Evolutionary conservation across 1,140 invertebrate species (phyloP).

Genomic region (Phymorhynchus buccinoides): DNA sequence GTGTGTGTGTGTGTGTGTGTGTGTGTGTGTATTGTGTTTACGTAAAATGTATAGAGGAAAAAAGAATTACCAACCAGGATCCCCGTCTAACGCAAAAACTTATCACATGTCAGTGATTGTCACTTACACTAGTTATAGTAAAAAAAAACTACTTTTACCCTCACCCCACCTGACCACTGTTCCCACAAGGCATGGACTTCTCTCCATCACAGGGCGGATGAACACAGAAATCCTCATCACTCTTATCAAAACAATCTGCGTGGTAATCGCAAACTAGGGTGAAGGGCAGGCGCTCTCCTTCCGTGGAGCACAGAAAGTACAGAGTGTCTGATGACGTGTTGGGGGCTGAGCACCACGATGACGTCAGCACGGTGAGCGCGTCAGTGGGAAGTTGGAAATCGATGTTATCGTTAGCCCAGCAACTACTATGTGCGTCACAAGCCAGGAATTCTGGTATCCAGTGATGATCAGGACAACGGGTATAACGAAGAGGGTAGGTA

Average conservation of each 20-base stretch:
- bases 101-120: too few relatives aligned
- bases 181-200: not conserved
- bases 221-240: constrained; percentile 20
- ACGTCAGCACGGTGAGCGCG: not conserved
- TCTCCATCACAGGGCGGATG: not conserved
- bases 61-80: too few relatives aligned
- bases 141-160: too few relatives aligned
- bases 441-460: not conserved
- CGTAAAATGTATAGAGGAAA: too few relatives aligned
- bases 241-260: not conserved
- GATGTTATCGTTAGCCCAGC: not conserved
- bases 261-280: not conserved
- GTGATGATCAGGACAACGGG: not conserved
- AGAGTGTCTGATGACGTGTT: not conserved
- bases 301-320: not conserved
- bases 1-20: too few relatives aligned
- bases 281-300: not conserved
- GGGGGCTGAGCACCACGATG: not conserved
- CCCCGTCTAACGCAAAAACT: too few relatives aligned
- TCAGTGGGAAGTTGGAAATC: not conserved
- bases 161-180: not conserved
- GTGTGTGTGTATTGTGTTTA: too few relatives aligned
- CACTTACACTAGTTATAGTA: too few relatives aligned
- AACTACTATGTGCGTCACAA: not conserved
- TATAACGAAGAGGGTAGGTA: not conserved